phyloP scores from a whole-genome alignment of 2,888 invertebrate species.

The Cylloceria caligata region DNA sequence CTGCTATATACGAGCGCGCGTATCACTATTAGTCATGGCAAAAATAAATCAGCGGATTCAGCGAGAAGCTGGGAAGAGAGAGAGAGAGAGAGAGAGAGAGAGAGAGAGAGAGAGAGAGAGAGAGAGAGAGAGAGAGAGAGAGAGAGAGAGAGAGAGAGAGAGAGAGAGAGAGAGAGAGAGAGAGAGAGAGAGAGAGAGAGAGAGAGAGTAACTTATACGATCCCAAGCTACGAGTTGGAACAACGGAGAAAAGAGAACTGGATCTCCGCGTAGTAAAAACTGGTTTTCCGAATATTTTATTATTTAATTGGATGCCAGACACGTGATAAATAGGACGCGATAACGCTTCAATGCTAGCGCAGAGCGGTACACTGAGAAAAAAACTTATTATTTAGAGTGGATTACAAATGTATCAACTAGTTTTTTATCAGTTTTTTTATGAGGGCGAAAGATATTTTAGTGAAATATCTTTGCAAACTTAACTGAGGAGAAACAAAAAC shows the following conservation, averaged over 20 bases:
- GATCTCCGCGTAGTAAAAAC: conserved; percentile 35
- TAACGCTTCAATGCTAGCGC: conserved; percentile 4
- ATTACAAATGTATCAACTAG: no score
- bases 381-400: no score
- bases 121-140: not conserved
- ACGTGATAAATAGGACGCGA: conserved; percentile 30
- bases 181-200: not conserved
- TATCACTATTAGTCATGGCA: not conserved
- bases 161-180: not conserved
- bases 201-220: not conserved
- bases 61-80: not conserved
- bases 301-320: conserved; percentile 33
- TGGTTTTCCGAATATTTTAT: conserved; percentile 38
- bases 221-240: not conserved
- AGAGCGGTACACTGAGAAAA: not conserved
- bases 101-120: not conserved
- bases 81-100: not conserved
- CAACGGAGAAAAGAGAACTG: conserved; percentile 24
- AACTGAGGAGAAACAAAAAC: not conserved
- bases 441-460: no score
- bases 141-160: not conserved
- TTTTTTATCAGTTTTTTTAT: no score
- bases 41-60: not conserved
- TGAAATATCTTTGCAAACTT: not conserved
- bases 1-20: not conserved